Evolutionary conservation across 2,888 invertebrate species (phyloP).

Genomic region (Protula sp.): DNA sequence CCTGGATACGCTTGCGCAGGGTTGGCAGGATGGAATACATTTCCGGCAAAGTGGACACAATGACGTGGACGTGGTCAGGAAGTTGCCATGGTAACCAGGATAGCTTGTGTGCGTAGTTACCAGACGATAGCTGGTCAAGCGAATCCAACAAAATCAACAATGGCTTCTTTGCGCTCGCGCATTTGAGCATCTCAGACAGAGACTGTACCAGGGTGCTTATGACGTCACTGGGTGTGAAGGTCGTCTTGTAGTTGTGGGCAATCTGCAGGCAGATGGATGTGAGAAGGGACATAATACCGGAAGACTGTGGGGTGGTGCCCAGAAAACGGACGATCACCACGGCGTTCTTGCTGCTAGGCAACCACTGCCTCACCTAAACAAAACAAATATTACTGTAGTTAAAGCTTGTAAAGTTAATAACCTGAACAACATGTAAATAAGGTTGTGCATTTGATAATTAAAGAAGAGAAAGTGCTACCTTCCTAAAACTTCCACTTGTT

Average conservation of each 20-base stretch:
- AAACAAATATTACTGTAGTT: too few species aligned
- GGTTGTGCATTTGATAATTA: too few species aligned
- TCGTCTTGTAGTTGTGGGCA: slow-evolving; percentile 18
- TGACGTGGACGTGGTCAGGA: slow-evolving; percentile 34
- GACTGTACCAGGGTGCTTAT: slow-evolving; percentile 29
- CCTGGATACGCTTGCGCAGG: slow-evolving; percentile 79
- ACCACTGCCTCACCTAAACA: slow-evolving; percentile 1
- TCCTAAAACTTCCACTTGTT: too few species aligned
- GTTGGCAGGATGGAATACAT: slow-evolving; percentile 54
- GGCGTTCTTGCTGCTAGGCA: neutral
- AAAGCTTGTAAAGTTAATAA: too few species aligned
- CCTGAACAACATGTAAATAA: too few species aligned
- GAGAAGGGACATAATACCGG: slow-evolving; percentile 31
- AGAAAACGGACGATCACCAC: slow-evolving; percentile 34
- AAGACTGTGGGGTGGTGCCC: slow-evolving; percentile 39
- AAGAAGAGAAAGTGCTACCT: too few species aligned
- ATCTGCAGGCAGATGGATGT: slow-evolving; percentile 37
- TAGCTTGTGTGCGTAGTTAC: slow-evolving; percentile 33
- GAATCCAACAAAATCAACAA: slow-evolving; percentile 37
- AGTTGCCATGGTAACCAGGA: slow-evolving; percentile 39
- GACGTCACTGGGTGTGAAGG: slow-evolving; percentile 26
- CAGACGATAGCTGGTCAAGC: slow-evolving; percentile 31
- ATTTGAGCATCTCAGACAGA: slow-evolving; percentile 29
- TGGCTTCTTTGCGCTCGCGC: slow-evolving; percentile 33
- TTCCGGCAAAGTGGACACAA: slow-evolving; percentile 34